phyloP scores from a whole-genome alignment of 2,888 invertebrate species.

The Polymixis lichenea region DNA sequence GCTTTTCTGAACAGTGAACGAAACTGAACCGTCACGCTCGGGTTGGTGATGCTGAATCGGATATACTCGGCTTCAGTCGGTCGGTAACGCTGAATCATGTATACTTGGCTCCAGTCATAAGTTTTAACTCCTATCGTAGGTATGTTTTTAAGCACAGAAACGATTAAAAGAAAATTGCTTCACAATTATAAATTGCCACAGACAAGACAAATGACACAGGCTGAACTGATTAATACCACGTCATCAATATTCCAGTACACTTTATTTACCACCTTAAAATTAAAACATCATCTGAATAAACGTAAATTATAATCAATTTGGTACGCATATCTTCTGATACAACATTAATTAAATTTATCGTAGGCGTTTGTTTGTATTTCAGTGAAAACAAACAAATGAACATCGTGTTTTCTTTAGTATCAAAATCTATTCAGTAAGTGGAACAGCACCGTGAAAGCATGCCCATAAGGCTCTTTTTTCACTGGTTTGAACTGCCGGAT shows the following conservation, averaged over 20 bases:
- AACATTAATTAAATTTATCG: constrained; percentile 35
- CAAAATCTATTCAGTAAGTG: neutral
- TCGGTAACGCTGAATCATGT: too few relatives aligned
- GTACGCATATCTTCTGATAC: constrained; percentile 6
- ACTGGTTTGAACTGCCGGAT: neutral
- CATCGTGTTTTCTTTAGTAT: neutral
- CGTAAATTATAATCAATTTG: constrained; percentile 7
- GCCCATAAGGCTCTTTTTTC: neutral
- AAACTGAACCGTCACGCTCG: too few relatives aligned
- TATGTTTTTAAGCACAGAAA: too few relatives aligned
- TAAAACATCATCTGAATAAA: constrained; percentile 1
- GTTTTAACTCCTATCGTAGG: neutral
- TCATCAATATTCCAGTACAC: neutral
- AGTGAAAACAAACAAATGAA: constrained; percentile 24
- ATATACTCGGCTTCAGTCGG: neutral
- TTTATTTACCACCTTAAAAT: neutral
- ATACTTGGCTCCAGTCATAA: too few relatives aligned
- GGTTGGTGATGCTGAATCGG: neutral
- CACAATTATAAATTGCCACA: too few relatives aligned
- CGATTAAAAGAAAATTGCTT: too few relatives aligned
- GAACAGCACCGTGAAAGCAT: neutral
- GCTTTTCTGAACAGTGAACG: too few relatives aligned
- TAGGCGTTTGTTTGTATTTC: constrained; percentile 12
- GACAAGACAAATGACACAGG: too few relatives aligned
- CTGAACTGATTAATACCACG: neutral